Evolutionary conservation across 2,113 vertebrate genomes (phyloP), one percentile per base, ranked within the genome.

Genomic region (Lampris megalopsis): DNA sequence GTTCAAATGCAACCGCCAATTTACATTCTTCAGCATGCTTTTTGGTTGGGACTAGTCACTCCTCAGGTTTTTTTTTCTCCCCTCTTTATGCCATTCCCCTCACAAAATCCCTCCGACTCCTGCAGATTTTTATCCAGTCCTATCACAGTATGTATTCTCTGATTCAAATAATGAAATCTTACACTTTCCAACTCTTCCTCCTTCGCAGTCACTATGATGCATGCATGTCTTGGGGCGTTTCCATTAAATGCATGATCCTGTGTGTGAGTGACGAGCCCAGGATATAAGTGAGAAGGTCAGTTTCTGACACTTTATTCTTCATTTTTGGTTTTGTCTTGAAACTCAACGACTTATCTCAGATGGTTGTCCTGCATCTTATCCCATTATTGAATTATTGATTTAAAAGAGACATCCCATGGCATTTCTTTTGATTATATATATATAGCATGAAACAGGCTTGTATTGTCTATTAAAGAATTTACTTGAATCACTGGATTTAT

Each of bases 41-140:
- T 76, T 71, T 63, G 83, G 75, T 38, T 24, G 67, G 57, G 52
- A 79, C 77, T 5, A 81, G 77, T 75, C 58, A 37, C 4, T 45
- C 62, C 24, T 47, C 49, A 50, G 48, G 8, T 63, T 57, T 1
- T 24, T 35, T 68, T 36, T 41, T 24, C 49, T 35, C 5, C 48
- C 57, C 41, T 6, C 13, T 24, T 43, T 9, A 42, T 54, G 36
- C 65, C 2, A 2, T 49, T 59, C 41, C 52, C 24, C 56, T 10
- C 1, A 0, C 58, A 6, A 60, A 63, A 71, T 57, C 41, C 36
- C 59, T 68, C 36, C 4, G 7, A 45, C 54, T 62, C 42, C 24
- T 36, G 40, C 6, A 37, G 43, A 42, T 41, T 47, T 48, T 42
- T 43, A 49, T 35, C 47, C 35, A 10, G 41, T 41, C 7, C 24